Evolutionary conservation across 1,140 invertebrate genomes (phyloP).

Genomic region (Ptiloglossa arizonensis): DNA sequence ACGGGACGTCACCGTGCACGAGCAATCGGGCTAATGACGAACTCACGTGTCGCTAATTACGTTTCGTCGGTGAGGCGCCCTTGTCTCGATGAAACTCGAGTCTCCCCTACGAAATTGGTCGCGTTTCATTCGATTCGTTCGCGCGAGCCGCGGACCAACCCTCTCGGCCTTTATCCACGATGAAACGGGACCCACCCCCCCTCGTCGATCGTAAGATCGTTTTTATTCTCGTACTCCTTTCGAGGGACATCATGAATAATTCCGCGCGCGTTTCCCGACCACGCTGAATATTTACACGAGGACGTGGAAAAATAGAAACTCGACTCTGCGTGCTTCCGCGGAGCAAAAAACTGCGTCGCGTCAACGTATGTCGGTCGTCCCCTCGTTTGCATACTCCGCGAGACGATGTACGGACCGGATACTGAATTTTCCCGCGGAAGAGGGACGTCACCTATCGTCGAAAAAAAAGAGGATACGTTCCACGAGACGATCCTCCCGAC

Average conservation of each 20-base stretch:
- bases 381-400: conserved; percentile 7
- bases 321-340: neutral
- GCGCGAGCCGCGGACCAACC: too few relatives aligned
- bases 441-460: too few relatives aligned
- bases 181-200: too few relatives aligned
- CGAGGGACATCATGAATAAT: conserved; percentile 26
- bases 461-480: too few relatives aligned
- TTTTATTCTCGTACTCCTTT: neutral
- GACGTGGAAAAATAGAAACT: conserved; percentile 22
- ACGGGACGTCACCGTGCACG: conserved; percentile 5
- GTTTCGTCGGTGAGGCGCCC: neutral
- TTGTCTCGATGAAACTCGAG: neutral
- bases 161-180: neutral
- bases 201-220: neutral
- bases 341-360: neutral
- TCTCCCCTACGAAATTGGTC: neutral
- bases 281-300: conserved; percentile 14
- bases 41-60: conserved; percentile 43
- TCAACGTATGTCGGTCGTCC: neutral
- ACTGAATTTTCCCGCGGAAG: too few relatives aligned
- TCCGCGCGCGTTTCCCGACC: neutral
- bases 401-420: too few relatives aligned
- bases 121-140: neutral
- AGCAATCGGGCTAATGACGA: conserved; percentile 35
- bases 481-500: neutral